Evolutionary conservation across 1,140 invertebrate genomes (phyloP).

Genomic region (Euwallacea similis): DNA sequence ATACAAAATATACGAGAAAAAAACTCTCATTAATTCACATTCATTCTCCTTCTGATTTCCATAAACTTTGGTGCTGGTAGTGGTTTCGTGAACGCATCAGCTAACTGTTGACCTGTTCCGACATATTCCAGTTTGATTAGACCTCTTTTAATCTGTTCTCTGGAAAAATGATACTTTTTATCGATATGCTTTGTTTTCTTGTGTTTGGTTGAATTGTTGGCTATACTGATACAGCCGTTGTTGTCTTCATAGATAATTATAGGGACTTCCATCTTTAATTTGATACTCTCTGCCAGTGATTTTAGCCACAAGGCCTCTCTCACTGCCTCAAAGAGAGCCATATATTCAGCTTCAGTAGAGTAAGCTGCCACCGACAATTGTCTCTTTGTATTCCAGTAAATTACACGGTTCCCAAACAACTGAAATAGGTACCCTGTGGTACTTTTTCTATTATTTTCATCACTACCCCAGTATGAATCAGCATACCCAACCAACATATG

Average conservation of each 20-base stretch:
- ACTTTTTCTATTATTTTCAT: not conserved
- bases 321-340: not conserved
- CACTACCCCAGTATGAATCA: not conserved
- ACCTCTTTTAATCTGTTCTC: not conserved
- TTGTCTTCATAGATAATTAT: not conserved
- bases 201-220: not conserved
- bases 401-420: not conserved
- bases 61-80: not conserved
- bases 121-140: not conserved
- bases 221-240: not conserved
- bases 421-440: not conserved
- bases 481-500: not conserved
- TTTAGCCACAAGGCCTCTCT: not conserved
- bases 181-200: not conserved
- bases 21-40: no score
- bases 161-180: not conserved
- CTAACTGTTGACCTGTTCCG: not conserved
- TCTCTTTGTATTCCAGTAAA: not conserved
- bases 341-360: not conserved
- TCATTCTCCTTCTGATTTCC: no score
- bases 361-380: not conserved
- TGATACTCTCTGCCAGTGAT: not conserved
- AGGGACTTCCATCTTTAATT: not conserved
- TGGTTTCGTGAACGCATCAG: not conserved
- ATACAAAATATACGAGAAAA: no score